Percentiles rank a stretch among this genome's conserved stretches.
Evolutionary conservation across 2,888 invertebrate genomes (phyloP).

Genomic region (Ormyrus labotus): DNA sequence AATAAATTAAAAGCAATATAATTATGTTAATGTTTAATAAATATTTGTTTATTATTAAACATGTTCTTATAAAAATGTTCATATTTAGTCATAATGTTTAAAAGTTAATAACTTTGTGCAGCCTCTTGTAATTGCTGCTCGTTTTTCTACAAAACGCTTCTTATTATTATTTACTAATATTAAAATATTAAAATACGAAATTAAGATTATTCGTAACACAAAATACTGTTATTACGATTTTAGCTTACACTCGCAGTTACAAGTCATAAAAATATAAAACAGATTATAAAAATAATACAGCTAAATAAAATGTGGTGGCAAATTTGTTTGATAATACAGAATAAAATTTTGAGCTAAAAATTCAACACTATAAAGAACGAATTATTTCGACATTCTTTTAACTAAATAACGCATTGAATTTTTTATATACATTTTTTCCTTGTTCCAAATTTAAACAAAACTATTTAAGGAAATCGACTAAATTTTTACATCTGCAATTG

Average conservation of each 20-base stretch:
- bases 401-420: too few relatives aligned
- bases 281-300: conserved; percentile 38
- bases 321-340: too few relatives aligned
- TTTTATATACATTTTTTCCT: too few relatives aligned
- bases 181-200: not conserved
- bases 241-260: not conserved
- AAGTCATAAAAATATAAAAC: conserved; percentile 27
- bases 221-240: conserved; percentile 37
- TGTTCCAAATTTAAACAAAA: too few relatives aligned
- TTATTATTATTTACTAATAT: not conserved
- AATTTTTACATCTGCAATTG: conserved; percentile 44
- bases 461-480: too few relatives aligned
- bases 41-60: conserved; percentile 35
- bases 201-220: conserved; percentile 34
- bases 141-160: conserved; percentile 14
- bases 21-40: conserved; percentile 12
- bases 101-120: conserved; percentile 7
- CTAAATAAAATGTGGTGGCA: conserved; percentile 20
- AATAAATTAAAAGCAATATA: too few relatives aligned
- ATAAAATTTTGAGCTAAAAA: too few relatives aligned
- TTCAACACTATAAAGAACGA: too few relatives aligned
- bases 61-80: conserved; percentile 26
- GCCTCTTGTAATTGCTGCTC: not conserved
- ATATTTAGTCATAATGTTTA: conserved; percentile 13
- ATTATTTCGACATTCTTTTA: too few relatives aligned